Conservation (phyloP, 1,140 invertebrate species). For the Rhagoletis zephyria region DNA sequence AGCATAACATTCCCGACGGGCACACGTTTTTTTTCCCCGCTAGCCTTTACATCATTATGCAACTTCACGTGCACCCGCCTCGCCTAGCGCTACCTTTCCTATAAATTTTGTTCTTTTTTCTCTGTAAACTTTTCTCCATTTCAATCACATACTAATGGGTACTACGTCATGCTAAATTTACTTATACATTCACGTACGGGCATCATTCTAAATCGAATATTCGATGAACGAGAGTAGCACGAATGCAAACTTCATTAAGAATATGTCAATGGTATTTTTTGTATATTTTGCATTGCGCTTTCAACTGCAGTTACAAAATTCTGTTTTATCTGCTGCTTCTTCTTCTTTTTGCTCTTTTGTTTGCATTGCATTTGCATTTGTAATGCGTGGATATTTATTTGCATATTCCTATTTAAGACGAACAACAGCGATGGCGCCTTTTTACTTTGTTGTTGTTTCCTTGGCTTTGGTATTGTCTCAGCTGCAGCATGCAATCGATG, state of each 20-base stretch:
- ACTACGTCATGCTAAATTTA: background rate
- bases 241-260: conserved; percentile 38
- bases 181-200: background rate
- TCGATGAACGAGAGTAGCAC: background rate
- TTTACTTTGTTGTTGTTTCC: background rate
- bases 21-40: background rate
- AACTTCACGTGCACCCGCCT: background rate
- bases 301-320: background rate
- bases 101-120: background rate
- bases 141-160: background rate
- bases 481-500: conserved; percentile 26
- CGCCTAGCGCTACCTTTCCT: background rate
- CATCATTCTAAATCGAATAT: background rate
- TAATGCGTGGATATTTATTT: conserved; percentile 19
- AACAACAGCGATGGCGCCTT: background rate
- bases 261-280: conserved; percentile 30
- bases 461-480: conserved; percentile 16
- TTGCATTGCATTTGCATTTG: conserved; percentile 28
- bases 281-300: background rate
- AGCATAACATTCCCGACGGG: background rate
- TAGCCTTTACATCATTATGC: background rate
- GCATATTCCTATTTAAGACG: conserved; percentile 15
- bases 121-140: background rate
- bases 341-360: background rate
- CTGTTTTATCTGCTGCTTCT: background rate